Percentiles rank a stretch among this genome's conserved stretches.
These are phyloP conservation scores for Marmota flaviventris DNA, from an alignment of 2,113 vertebrate genomes.

Conservation along the genomic window DNA sequence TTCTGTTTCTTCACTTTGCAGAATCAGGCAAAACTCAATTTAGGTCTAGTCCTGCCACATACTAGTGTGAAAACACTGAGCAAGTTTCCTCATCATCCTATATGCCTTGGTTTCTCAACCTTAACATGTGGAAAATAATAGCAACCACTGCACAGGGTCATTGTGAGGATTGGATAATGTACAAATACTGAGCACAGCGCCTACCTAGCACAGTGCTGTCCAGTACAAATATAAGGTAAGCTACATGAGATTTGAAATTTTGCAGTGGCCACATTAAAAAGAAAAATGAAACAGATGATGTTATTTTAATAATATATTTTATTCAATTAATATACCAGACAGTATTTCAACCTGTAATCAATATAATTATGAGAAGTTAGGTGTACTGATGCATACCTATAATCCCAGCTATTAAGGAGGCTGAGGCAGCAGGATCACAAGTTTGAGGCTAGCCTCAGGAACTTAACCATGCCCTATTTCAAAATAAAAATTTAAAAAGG, in stretches of 20 bases:
- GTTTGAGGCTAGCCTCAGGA: too few relatives aligned
- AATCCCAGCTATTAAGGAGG: too few relatives aligned
- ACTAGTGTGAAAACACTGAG: neutral
- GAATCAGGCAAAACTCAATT: neutral
- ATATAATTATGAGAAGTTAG: constrained; percentile 14
- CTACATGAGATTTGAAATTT: neutral
- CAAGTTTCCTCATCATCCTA: neutral
- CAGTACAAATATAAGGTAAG: neutral
- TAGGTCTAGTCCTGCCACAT: neutral
- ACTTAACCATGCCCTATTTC: too few relatives aligned
- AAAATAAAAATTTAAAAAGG: too few relatives aligned
- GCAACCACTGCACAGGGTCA: neutral
- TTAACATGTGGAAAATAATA: neutral
- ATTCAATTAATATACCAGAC: constrained; percentile 32
- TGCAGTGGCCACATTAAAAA: neutral
- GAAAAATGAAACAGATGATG: constrained; percentile 43
- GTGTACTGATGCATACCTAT: too few relatives aligned
- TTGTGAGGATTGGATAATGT: neutral
- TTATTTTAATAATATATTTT: constrained; percentile 15
- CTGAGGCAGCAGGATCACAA: too few relatives aligned
- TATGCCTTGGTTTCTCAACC: constrained; percentile 30
- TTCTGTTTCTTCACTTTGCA: neutral
- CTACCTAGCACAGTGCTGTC: neutral
- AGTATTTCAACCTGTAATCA: constrained; percentile 51
- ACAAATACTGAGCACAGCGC: neutral